Evolutionary conservation across 2,113 vertebrate genomes (phyloP).

Genomic region (Psittacula cyanocephala): DNA sequence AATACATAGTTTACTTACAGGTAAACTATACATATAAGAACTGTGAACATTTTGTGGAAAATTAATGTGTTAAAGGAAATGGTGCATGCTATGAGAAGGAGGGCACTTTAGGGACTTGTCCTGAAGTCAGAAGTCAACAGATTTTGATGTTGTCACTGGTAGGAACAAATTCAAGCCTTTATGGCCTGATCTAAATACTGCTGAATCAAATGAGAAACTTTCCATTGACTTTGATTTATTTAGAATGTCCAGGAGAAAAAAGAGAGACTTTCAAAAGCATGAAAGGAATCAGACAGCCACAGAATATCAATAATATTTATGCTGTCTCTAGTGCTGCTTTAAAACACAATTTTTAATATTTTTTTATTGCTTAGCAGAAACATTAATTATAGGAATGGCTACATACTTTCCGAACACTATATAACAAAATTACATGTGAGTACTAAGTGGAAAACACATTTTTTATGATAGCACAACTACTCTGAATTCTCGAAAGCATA

Average conservation of each 20-base stretch:
- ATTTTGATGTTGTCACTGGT: neutral
- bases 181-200: neutral
- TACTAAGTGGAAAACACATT: neutral
- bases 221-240: neutral
- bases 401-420: neutral
- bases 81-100: neutral
- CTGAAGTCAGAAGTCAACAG: neutral
- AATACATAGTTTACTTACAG: neutral
- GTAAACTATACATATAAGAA: neutral
- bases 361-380: neutral
- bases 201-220: neutral
- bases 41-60: neutral
- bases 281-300: neutral
- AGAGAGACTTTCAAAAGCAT: neutral
- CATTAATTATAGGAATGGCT: neutral
- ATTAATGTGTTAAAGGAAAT: neutral
- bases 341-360: neutral
- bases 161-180: neutral
- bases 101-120: neutral
- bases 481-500: neutral
- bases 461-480: neutral
- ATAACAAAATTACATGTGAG: neutral
- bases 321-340: neutral
- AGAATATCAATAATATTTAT: neutral
- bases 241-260: neutral